Conservation (phyloP, 2,797 vertebrate species). For the Anisognathus igniventris region DNA sequence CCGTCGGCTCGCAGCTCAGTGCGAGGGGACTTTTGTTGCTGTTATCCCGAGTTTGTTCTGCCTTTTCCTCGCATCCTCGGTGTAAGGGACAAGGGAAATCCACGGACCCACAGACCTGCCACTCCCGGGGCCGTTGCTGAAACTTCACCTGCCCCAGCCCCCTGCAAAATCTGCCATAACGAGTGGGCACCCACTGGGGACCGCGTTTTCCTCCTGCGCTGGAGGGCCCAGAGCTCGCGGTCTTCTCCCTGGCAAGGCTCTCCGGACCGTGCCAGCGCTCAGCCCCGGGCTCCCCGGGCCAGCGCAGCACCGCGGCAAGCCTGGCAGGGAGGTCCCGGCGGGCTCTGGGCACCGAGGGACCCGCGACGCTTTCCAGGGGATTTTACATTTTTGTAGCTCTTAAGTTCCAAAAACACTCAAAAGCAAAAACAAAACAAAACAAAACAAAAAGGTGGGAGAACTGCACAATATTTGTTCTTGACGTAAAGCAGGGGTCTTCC, state of each 20-base stretch:
- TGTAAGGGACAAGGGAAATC: neutral
- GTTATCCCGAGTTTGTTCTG: neutral
- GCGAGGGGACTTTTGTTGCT: neutral
- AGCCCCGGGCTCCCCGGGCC: neutral
- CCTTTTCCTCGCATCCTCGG: neutral
- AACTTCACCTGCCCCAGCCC: neutral
- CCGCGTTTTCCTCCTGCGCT: neutral
- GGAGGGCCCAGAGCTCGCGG: neutral
- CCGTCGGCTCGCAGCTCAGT: neutral
- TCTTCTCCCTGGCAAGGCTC: neutral
- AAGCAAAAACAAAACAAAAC: fast-evolving
- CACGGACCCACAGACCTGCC: neutral
- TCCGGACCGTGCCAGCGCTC: neutral
- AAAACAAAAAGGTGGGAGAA: neutral
- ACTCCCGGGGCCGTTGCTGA: neutral
- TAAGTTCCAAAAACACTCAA: slow-evolving; percentile 25
- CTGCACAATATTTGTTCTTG: neutral
- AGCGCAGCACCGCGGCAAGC: neutral
- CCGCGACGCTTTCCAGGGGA: slow-evolving; percentile 18
- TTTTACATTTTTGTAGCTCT: slow-evolving; percentile 27
- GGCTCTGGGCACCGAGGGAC: neutral
- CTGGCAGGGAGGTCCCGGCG: neutral
- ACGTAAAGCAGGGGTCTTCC: neutral
- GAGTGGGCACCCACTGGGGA: neutral
- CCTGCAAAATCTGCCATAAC: neutral